Evolutionary conservation across 2,113 vertebrate species (phyloP).

Genomic region (Hippolais icterina): DNA sequence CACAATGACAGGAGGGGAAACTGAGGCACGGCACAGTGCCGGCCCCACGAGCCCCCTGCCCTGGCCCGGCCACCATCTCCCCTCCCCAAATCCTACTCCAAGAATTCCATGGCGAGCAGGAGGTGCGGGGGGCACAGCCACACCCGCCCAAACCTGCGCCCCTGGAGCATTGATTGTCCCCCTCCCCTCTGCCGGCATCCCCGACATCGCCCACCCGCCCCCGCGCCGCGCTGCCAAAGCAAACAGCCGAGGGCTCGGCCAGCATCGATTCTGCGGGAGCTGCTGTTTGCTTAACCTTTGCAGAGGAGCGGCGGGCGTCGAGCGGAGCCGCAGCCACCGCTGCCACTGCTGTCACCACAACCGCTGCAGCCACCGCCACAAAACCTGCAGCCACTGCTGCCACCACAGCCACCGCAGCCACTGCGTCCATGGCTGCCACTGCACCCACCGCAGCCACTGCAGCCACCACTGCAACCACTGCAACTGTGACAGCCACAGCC

Average conservation of each 20-base stretch:
- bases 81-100: not conserved
- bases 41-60: fast-evolving
- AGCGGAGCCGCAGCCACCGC: not conserved
- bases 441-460: fast-evolving
- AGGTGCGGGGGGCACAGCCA: not conserved
- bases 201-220: not conserved
- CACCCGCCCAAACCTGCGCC: fast-evolving
- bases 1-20: not conserved
- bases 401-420: not conserved
- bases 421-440: not conserved
- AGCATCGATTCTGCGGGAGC: constrained; percentile 69
- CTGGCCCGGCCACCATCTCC: fast-evolving
- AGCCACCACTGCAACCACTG: not conserved
- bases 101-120: fast-evolving
- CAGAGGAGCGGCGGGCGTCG: constrained; percentile 29
- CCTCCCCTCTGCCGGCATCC: not conserved
- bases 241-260: constrained; percentile 70
- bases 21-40: not conserved
- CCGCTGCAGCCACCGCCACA: not conserved
- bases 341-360: not conserved
- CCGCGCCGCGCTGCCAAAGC: constrained; percentile 65
- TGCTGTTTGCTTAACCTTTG: constrained; percentile 82
- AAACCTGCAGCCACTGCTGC: fast-evolving
- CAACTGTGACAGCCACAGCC: not conserved
- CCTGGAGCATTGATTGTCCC: not conserved